These are phyloP conservation scores for Caenorhabditis sp. DNA, from an alignment of 2,888 invertebrate genomes.

Conservation along the genomic window DNA sequence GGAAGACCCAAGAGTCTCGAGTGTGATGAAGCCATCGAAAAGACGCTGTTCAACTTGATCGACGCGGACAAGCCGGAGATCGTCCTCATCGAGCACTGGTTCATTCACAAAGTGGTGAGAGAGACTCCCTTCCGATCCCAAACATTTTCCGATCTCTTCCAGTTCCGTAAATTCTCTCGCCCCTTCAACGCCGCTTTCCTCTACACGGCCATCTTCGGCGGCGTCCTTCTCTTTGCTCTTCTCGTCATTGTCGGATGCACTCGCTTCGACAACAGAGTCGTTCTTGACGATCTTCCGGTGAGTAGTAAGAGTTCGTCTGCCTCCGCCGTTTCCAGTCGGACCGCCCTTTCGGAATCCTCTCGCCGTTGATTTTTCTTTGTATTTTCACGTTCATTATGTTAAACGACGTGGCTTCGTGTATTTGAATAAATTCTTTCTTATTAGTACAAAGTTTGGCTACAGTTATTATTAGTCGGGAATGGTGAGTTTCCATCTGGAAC, in stretches of 20 bases:
- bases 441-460: too few relatives aligned
- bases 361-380: background rate
- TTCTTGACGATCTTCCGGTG: background rate
- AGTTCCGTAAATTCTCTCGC: background rate
- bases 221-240: background rate
- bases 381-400: too few relatives aligned
- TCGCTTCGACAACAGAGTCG: background rate
- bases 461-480: background rate
- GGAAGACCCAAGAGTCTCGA: background rate
- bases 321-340: too few relatives aligned
- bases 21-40: conserved; percentile 20
- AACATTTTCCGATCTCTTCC: background rate
- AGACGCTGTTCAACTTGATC: too few relatives aligned
- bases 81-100: too few relatives aligned
- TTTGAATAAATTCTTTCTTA: too few relatives aligned
- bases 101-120: background rate
- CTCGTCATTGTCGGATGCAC: background rate
- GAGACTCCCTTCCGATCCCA: too few relatives aligned
- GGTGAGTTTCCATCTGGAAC: background rate
- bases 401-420: too few relatives aligned
- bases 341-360: background rate
- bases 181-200: background rate
- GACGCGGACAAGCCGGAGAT: background rate
- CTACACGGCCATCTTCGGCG: background rate
- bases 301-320: too few relatives aligned